Evolutionary conservation across 2,888 invertebrate species (phyloP).

Genomic region (Chorisops tibialis): DNA sequence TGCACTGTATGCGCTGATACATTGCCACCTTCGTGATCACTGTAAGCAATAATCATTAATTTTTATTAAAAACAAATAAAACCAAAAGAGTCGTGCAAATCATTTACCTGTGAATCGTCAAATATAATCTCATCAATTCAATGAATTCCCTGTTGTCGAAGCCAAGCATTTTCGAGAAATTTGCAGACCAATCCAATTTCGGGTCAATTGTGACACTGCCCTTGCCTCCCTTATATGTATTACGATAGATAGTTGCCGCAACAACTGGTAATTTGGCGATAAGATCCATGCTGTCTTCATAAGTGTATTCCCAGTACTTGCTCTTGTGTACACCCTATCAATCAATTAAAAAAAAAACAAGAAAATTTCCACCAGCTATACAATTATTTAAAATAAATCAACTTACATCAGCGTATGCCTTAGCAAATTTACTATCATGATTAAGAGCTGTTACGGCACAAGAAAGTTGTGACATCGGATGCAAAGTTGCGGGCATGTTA

Average conservation of each 20-base stretch:
- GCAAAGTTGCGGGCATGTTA: constrained; percentile 73
- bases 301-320: constrained; percentile 74
- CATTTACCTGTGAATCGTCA: constrained; percentile 68
- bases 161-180: constrained; percentile 78
- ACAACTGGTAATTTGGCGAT: constrained; percentile 84
- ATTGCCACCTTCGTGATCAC: constrained; percentile 86
- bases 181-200: constrained; percentile 78
- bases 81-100: background rate
- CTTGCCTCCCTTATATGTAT: constrained; percentile 64
- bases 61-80: background rate
- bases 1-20: constrained; percentile 88
- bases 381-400: background rate
- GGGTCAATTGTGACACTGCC: constrained; percentile 75
- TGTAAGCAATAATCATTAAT: constrained; percentile 28
- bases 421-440: constrained; percentile 78
- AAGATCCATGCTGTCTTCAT: constrained; percentile 83
- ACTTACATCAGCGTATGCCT: constrained; percentile 61
- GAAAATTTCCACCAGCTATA: background rate
- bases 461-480: constrained; percentile 84
- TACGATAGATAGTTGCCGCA: constrained; percentile 82
- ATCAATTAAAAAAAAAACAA: too few species aligned
- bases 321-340: constrained; percentile 68
- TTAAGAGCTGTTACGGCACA: constrained; percentile 78
- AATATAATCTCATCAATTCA: constrained; percentile 79
- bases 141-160: constrained; percentile 70